Conservation (phyloP, 2,113 vertebrate species). For the Megaptera novaeangliae region DNA sequence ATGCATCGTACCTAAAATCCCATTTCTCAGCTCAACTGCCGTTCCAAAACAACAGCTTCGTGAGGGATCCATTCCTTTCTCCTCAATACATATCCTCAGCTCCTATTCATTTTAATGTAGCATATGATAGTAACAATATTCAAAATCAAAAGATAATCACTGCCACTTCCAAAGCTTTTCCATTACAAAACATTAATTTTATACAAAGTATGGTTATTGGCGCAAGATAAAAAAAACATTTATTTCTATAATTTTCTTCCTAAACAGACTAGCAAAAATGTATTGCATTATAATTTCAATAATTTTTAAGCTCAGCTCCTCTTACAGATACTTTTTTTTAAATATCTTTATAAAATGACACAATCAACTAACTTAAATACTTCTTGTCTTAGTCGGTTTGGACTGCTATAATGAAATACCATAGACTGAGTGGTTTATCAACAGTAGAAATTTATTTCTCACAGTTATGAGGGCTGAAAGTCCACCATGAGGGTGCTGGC, state of each 20-base stretch:
- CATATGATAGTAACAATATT: conserved; percentile 10
- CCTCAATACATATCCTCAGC: not conserved
- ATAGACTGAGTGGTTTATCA: not conserved
- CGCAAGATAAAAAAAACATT: not conserved
- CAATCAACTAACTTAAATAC: not conserved
- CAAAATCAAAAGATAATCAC: conserved; percentile 40
- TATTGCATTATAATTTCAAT: conserved; percentile 3
- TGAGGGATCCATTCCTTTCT: not conserved
- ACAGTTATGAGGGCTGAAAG: not conserved
- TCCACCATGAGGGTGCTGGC: too few relatives aligned
- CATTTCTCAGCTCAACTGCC: conserved; percentile 1
- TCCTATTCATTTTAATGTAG: conserved; percentile 47
- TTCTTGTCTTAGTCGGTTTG: not conserved
- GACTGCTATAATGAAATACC: not conserved
- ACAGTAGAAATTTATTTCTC: not conserved
- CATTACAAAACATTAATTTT: conserved; percentile 52
- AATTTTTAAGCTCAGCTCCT: conserved; percentile 18
- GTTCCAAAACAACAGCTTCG: conserved; percentile 12
- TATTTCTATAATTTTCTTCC: conserved; percentile 14
- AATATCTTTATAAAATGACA: not conserved
- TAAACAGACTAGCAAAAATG: not conserved
- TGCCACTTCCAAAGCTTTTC: conserved; percentile 38
- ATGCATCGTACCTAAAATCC: conserved; percentile 47
- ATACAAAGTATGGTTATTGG: conserved; percentile 17
- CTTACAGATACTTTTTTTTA: not conserved